Base-by-base conservation (phyloP, 2,113 vertebrate species). In the Megaptera novaeangliae region DNA sequence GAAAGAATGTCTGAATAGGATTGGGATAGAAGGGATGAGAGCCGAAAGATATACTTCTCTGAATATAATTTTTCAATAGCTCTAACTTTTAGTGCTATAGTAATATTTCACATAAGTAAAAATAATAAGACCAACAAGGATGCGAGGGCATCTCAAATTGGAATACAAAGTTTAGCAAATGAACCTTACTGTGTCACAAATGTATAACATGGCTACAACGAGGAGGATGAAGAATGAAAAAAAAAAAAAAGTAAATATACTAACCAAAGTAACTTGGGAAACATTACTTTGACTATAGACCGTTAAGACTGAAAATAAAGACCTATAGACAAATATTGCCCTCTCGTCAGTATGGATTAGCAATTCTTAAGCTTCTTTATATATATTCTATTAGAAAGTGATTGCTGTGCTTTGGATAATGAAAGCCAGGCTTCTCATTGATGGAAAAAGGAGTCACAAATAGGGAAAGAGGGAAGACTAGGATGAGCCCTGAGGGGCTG, bases 401-500 rank as follows among this genome's bases (percentile, higher is more conserved):
- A 61, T 61, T 61, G 93, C 4, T 23, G 17, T 0, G 25, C 72
- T 82, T 52, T 82, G 36, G 9, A 46, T 69, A 59, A 82, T 0
- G n/a, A 55, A 6, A 82, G 13, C 3, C 41, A 61, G 5, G 12
- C 34, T 69, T 83, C 59, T 75, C 17, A 66, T 1, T 57, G 21
- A 46, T 46, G 12, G 13, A 64, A 29, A 61, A 94, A 34, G 8
- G n/a, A 80, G 18, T 29, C 29, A 20, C 10, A 10, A 57, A 23
- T 20, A 36, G 68, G 29, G 3, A 31, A 29, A n/a, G 14, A 74
- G 8, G 11, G 8, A 52, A 64, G 36, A n/a, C 31, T 1, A 44
- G 20, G 2, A 39, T 8, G 10, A 61, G 44, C 7, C 9, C 5
- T 14, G 9, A 5, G 29, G 10, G 3, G 20, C 0, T 27, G 13